phyloP scores from a whole-genome alignment of 2,888 invertebrate species.

The Halictus quadricinctus region DNA sequence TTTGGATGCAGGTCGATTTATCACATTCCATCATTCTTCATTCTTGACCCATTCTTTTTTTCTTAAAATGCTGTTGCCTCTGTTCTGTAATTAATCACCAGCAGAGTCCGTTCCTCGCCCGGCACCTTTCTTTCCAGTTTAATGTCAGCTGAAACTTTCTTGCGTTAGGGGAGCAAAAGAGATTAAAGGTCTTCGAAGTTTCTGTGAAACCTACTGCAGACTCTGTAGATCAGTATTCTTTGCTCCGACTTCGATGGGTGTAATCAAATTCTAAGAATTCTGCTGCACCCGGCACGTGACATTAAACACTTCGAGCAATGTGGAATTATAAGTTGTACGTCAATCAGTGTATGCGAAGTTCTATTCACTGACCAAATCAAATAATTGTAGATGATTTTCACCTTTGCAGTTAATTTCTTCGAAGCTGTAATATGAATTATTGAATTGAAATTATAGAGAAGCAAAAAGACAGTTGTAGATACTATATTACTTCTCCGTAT shows the following conservation, averaged over 20 bases:
- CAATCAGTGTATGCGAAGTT: neutral
- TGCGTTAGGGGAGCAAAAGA: neutral
- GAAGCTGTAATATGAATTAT: neutral
- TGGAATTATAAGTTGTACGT: neutral
- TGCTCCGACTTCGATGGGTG: neutral
- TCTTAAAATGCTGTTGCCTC: slow-evolving; percentile 26
- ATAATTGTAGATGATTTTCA: neutral
- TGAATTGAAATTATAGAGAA: neutral
- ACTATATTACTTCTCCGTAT: too few relatives aligned
- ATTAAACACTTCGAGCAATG: neutral
- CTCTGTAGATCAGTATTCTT: slow-evolving; percentile 21
- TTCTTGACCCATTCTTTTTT: slow-evolving; percentile 33
- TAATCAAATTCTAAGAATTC: slow-evolving; percentile 4
- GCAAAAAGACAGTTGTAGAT: neutral
- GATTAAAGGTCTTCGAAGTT: slow-evolving; percentile 24
- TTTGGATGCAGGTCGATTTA: slow-evolving; percentile 47
- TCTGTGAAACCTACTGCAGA: slow-evolving; percentile 21
- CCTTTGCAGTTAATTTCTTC: neutral
- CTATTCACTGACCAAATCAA: neutral
- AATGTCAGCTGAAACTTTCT: slow-evolving; percentile 30
- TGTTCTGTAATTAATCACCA: slow-evolving; percentile 58
- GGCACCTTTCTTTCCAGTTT: slow-evolving; percentile 32
- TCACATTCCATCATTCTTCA: slow-evolving; percentile 48
- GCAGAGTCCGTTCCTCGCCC: slow-evolving; percentile 17
- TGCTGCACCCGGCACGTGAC: neutral